A percentile compares a stretch with the other conserved stretches of the same genome.
phyloP scores from a whole-genome alignment of 2,797 vertebrate species.

The Sardinella longiceps region DNA sequence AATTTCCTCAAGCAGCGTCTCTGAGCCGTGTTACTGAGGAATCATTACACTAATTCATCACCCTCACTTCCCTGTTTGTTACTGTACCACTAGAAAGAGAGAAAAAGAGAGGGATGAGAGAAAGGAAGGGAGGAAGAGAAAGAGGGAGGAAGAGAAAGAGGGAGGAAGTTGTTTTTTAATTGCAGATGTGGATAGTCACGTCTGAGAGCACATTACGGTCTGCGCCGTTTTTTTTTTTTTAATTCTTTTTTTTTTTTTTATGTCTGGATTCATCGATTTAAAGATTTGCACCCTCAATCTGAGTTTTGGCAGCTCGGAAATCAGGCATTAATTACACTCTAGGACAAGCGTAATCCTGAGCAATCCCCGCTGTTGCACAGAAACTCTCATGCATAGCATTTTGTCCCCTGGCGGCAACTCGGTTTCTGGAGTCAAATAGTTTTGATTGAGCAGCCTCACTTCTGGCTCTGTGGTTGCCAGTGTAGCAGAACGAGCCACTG shows the following conservation, averaged over 20 bases:
- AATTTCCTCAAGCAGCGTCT: constrained; percentile 73
- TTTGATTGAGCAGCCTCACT: not conserved
- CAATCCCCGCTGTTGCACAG: not conserved
- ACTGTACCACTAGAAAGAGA: constrained; percentile 47
- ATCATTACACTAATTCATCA: constrained; percentile 77
- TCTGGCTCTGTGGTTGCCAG: not conserved
- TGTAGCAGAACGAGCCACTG: not conserved
- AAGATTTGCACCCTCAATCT: constrained; percentile 23
- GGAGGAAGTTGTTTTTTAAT: constrained; percentile 62
- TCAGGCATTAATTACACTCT: constrained; percentile 29
- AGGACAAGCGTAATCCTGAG: not conserved
- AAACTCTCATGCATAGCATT: not conserved
- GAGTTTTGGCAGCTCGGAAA: constrained; percentile 37
- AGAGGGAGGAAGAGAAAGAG: not conserved
- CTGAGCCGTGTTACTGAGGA: constrained; percentile 70
- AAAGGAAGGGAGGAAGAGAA: not conserved
- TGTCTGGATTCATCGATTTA: constrained; percentile 33
- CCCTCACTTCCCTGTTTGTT: constrained; percentile 71
- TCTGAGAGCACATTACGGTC: constrained; percentile 57
- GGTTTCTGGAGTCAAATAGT: not conserved
- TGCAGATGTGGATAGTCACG: constrained; percentile 65
- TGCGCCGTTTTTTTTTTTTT: constrained; percentile 42
- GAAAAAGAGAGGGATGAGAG: not conserved
- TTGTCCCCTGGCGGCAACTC: not conserved
- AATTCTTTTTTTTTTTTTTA: constrained; percentile 19